A percentile compares a stretch with the other conserved stretches of the same genome.
Conservation (phyloP, 2,888 invertebrate species). For the Tetanocera ferruginea region DNA sequence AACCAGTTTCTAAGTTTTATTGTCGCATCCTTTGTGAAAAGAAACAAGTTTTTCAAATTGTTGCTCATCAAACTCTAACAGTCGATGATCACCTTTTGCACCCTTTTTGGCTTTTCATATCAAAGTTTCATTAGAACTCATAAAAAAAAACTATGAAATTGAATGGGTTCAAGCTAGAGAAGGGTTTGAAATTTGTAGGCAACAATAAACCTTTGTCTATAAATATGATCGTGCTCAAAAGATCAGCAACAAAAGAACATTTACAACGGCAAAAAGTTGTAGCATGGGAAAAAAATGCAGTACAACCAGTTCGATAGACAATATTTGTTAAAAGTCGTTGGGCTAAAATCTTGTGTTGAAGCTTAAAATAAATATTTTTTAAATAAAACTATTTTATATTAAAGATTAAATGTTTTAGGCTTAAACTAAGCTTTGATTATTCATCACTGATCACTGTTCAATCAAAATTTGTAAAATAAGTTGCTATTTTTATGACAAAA, state of each 20-base stretch:
- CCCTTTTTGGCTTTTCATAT: neutral
- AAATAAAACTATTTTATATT: neutral
- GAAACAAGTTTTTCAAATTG: conserved; percentile 35
- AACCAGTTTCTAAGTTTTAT: conserved; percentile 46
- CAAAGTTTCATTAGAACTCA: conserved; percentile 38
- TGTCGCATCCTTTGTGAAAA: conserved; percentile 52
- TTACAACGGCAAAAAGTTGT: conserved; percentile 30
- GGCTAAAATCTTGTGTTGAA: neutral
- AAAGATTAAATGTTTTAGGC: neutral
- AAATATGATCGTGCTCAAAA: neutral
- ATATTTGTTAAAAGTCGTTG: neutral
- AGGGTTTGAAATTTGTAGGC: neutral
- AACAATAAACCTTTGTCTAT: neutral
- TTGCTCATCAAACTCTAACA: conserved; percentile 19
- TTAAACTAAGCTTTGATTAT: no score
- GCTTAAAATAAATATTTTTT: neutral
- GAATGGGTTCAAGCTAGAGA: conserved; percentile 8
- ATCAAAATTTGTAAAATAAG: no score
- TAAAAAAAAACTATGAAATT: conserved; percentile 47
- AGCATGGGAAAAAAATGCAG: conserved; percentile 48
- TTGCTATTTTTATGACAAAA: no score
- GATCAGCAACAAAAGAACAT: neutral
- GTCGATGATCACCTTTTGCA: conserved; percentile 18
- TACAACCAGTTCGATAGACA: conserved; percentile 41
- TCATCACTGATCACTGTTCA: no score